Evolutionary conservation across 2,888 invertebrate genomes (phyloP).

Genomic region (Achlya flavicornis): DNA sequence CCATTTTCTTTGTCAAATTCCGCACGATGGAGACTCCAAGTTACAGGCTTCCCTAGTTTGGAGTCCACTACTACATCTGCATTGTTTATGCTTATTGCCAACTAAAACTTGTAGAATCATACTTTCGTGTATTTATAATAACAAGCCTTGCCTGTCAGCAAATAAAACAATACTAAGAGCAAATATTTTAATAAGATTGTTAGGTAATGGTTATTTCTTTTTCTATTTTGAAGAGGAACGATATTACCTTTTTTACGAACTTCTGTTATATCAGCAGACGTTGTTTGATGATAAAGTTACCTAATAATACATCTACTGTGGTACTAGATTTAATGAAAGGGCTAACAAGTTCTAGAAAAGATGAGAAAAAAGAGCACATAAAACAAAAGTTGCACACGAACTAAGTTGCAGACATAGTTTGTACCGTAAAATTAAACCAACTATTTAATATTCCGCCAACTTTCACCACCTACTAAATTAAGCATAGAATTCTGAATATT

Average conservation of each 20-base stretch:
- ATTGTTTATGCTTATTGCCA: no score
- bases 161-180: no score
- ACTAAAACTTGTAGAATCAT: no score
- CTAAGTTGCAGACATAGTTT: slow-evolving; percentile 26
- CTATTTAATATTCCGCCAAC: slow-evolving; percentile 56
- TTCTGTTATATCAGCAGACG: not conserved
- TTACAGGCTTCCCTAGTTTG: no score
- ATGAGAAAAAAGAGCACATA: slow-evolving; percentile 1
- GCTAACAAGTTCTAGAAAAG: not conserved
- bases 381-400: slow-evolving; percentile 6
- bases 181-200: not conserved
- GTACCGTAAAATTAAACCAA: slow-evolving; percentile 35
- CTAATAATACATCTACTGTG: not conserved
- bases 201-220: not conserved
- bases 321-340: not conserved
- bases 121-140: no score
- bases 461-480: slow-evolving; percentile 43
- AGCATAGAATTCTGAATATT: slow-evolving; percentile 42
- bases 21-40: no score
- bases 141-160: no score
- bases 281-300: not conserved
- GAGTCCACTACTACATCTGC: no score
- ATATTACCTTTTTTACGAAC: not conserved
- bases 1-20: no score
- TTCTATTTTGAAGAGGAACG: not conserved